A percentile compares a stretch with the other conserved stretches of the same genome.
These are phyloP conservation scores for Cheirogaleus major DNA, from an alignment of 2,797 vertebrate genomes.

Conservation along the genomic window DNA sequence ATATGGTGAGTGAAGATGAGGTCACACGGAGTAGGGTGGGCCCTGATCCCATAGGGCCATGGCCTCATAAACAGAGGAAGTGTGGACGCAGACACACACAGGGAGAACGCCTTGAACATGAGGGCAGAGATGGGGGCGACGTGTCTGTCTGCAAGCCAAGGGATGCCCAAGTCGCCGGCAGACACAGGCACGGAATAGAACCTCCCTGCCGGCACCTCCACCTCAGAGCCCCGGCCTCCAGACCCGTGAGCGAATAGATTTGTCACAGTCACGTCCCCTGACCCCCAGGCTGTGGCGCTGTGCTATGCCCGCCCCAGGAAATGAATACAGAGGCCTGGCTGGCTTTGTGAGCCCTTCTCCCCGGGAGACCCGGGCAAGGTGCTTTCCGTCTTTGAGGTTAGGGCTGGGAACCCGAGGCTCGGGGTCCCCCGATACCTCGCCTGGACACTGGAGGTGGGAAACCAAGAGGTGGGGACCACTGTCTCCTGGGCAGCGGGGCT, in stretches of 20 bases:
- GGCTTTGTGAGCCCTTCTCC: background rate
- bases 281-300: background rate
- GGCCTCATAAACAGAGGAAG: slow-evolving; percentile 10
- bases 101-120: background rate
- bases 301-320: background rate
- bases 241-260: background rate
- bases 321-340: background rate
- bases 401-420: background rate
- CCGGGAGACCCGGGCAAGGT: too few relatives aligned
- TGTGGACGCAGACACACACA: background rate
- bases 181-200: background rate
- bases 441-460: background rate
- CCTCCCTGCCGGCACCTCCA: background rate
- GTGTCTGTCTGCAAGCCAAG: background rate
- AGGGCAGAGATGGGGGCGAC: background rate
- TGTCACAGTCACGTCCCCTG: too few relatives aligned
- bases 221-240: background rate
- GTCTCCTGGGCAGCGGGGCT: background rate
- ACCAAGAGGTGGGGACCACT: background rate
- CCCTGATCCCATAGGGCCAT: background rate
- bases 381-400: background rate
- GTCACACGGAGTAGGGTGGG: background rate
- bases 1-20: slow-evolving; percentile 6
- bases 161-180: background rate
- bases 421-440: background rate